Base-by-base conservation (phyloP, 35 echinoderm and acorn worm species). In the Anneissia japonica region DNA sequence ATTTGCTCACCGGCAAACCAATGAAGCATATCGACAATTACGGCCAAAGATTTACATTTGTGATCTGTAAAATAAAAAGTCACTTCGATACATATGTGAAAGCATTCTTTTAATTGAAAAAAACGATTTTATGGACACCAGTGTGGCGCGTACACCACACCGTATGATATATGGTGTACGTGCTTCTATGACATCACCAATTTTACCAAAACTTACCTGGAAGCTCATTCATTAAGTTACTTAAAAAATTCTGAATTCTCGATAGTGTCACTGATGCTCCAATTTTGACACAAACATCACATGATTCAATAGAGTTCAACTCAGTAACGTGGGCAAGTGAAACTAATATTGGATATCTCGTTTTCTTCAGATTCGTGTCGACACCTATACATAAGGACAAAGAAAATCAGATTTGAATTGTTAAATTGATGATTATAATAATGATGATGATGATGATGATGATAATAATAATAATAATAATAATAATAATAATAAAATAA, bases 331-430 rank as follows among this genome's bases (percentile, higher is more conserved):
- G 85, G n/a, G 88, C 91, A 2, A 81, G 75, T 29, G 77, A 81
- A 76, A 97, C 85, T 13, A 93, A 34, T 46, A 91, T 40, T 7
- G 95, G 86, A 77, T 97, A 97, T 0, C 88, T 45, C 86, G 91
- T 91, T 29, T 93, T 89, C 91, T 97, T 97, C 51, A 97, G 93
- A 81, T 97, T 97, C 4, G 93, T 78, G 35, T 97, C 95, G 23
- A 97, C 88, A 31, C 95, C 95, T 97, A 34, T 17, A 14, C 40
- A 40, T 46, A 43, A 39, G 30, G 75, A 79, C n/a, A n/a, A n/a
- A n/a, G n/a, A n/a, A n/a, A n/a, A n/a, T n/a, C n/a, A n/a, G n/a
- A n/a, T n/a, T n/a, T n/a, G n/a, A n/a, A n/a, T n/a, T n/a, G n/a
- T n/a, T n/a, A n/a, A n/a, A n/a, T n/a, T n/a, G n/a, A n/a, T n/a